Base-by-base conservation (phyloP, 2,888 invertebrate species). In the Calliscelio sp. region DNA sequence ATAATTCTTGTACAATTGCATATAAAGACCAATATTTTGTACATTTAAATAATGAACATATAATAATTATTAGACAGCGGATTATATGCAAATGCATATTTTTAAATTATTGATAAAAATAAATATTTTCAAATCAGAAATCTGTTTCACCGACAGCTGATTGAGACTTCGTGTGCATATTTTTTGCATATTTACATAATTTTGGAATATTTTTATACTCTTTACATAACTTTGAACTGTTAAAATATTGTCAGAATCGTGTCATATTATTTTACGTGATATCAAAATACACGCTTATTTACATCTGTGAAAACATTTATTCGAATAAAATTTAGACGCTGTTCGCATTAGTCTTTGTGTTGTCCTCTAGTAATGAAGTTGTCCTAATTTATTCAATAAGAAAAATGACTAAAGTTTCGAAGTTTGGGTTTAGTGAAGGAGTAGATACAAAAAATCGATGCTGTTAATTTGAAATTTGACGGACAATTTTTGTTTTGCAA, bases 401-500 rank as follows among this genome's bases (percentile, higher is more conserved):
- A 32, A 65, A 61, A 49, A 65, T 32, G 32, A 1, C 66, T 38
- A 68, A 51, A 51, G 53, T 68, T 53, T 51, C 51, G 7, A 68
- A 53, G 53, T 35, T 10, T 38, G 32, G 66, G 51, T 70, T 38
- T 55, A 68, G 25, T 68, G 20, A 53, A 68, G 35, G 49, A 66
- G 25, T 68, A 24, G 53, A 68, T 68, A 0, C 38, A 24, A 32
- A 38, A 24, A 66, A 38, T 53, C 14, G 68, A 68, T 53, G 38
- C 24, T 7, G 38, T 38, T 53, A 28, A 68, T 38, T 68, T 53
- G 16, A 22, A 35, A 38, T 68, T 35, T 51, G 22, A 66, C 14
- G 32, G 35, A 49, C 51, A 66, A 35, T 66, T 51, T 66, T 10
- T 66, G 35, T 66, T 35, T 49, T 66, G 66, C 35, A 66, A 51